Evolutionary conservation across 2,113 vertebrate genomes (phyloP), one percentile per base, ranked within the genome.

Genomic region (Neolamprologus fasciatus): DNA sequence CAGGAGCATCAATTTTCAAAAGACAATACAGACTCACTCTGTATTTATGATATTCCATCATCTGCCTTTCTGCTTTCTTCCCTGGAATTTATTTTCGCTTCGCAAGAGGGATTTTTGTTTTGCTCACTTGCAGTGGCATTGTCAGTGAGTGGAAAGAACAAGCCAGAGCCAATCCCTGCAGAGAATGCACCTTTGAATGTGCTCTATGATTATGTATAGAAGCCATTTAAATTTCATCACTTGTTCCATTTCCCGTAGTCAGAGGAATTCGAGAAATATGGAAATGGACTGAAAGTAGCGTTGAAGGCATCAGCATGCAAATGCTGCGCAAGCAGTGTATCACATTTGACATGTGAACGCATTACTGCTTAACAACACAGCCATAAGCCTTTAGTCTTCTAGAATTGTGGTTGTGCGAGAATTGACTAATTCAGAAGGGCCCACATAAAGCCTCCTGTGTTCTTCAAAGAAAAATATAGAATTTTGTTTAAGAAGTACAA

Each of bases 21-120:
- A 35, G 76, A 28, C 37, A 42, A 78, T 31, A 50, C 73, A 51
- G 42, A 33, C 45, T 78, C 28, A 71, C 81, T 90, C 28, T 81
- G 55, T 80, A 87, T 91, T 89, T 87, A 91, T 89, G 86, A 91
- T 89, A 88, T 92, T 85, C 90, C 84, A 87, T 92, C 73, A 88
- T 92, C 80, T 42, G 78, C 57, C 4, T 91, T 47, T 84, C 87
- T 23, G 14, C 83, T 80, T 87, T 51, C 33, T 85, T 26, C 45
- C 53, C n/a, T 76, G 33, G 54, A 81, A 83, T 93, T 80, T 73
- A 84, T 82, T 87, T 86, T 57, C 50, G 57, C 87, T 73, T 71
- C 16, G 42, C 66, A 79, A 9, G 68, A 86, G 11, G 86, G 84
- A 68, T 88, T 92, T 92, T 79, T 73, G 50, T 91, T 92, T 85